A percentile compares a stretch with the other conserved stretches of the same genome.
Conservation (phyloP, 2,113 vertebrate genomes). For the Pomatostomus ruficeps region DNA sequence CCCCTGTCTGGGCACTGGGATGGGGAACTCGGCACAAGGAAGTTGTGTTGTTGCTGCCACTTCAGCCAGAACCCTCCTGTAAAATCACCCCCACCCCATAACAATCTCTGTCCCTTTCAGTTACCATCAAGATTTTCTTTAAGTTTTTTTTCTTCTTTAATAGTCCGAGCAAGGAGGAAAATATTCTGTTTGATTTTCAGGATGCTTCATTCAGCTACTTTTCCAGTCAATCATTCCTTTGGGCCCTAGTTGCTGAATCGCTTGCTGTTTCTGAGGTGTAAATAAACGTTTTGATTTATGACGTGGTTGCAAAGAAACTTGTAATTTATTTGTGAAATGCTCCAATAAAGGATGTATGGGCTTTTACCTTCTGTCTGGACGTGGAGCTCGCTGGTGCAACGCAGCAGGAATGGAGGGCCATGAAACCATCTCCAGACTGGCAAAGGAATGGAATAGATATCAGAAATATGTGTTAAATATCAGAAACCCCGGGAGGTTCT, state of each 20-base stretch:
- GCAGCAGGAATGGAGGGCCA: not conserved
- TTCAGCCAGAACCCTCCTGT: not conserved
- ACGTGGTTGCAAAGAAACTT: slow-evolving; percentile 65
- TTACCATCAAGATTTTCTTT: not conserved
- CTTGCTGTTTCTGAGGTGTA: slow-evolving; percentile 65
- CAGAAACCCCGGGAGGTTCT: not conserved
- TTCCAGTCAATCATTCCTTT: slow-evolving; percentile 28
- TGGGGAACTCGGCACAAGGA: not conserved
- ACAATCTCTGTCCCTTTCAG: not conserved
- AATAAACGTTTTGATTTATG: slow-evolving; percentile 68
- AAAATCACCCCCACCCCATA: not conserved
- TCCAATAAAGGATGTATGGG: slow-evolving; percentile 70
- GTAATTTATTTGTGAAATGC: slow-evolving; percentile 72
- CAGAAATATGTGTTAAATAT: not conserved
- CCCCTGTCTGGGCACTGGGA: not conserved
- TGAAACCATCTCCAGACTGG: not conserved
- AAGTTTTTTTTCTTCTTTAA: not conserved
- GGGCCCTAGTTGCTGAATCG: slow-evolving; percentile 57
- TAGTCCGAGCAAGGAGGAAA: not conserved
- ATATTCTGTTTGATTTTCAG: slow-evolving; percentile 13
- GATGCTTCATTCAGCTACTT: slow-evolving; percentile 6
- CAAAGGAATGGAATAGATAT: not conserved
- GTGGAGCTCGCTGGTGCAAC: not conserved
- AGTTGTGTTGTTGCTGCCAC: not conserved
- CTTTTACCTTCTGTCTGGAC: slow-evolving; percentile 46